These are phyloP conservation scores for Agrilus mali DNA, from an alignment of 2,888 invertebrate genomes.

Conservation along the genomic window DNA sequence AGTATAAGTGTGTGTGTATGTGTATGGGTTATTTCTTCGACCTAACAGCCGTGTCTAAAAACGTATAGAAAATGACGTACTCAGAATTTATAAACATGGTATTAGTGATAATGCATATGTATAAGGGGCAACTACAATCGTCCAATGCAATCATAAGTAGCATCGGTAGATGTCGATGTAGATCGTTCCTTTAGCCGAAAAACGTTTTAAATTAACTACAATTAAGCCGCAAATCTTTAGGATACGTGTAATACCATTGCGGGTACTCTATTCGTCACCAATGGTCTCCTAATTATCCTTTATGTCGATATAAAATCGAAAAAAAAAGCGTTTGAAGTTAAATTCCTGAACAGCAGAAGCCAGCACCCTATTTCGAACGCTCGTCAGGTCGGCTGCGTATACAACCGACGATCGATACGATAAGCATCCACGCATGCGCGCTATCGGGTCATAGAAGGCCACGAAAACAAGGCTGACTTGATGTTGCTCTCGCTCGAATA, in stretches of 20 bases:
- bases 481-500: constrained; percentile 5
- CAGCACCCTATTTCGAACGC: background rate
- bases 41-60: background rate
- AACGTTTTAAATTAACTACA: no score
- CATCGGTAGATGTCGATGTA: no score
- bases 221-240: no score
- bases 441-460: constrained; percentile 14
- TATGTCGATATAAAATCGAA: background rate
- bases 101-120: constrained; percentile 12
- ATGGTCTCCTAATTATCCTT: no score
- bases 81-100: constrained; percentile 14
- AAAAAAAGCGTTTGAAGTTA: background rate
- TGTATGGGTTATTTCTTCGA: background rate
- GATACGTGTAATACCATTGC: no score
- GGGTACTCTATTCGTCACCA: no score
- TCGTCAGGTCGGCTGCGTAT: constrained; percentile 15
- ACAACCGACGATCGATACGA: constrained; percentile 20
- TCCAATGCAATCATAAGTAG: constrained; percentile 1
- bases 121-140: constrained; percentile 10
- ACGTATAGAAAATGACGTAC: constrained; percentile 14
- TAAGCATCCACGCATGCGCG: constrained; percentile 15
- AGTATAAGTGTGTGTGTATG: no score
- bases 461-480: constrained; percentile 9
- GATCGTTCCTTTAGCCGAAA: no score
- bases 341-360: background rate